Evolutionary conservation across 2,888 invertebrate species (phyloP).

Genomic region (Tyria jacobaeae): DNA sequence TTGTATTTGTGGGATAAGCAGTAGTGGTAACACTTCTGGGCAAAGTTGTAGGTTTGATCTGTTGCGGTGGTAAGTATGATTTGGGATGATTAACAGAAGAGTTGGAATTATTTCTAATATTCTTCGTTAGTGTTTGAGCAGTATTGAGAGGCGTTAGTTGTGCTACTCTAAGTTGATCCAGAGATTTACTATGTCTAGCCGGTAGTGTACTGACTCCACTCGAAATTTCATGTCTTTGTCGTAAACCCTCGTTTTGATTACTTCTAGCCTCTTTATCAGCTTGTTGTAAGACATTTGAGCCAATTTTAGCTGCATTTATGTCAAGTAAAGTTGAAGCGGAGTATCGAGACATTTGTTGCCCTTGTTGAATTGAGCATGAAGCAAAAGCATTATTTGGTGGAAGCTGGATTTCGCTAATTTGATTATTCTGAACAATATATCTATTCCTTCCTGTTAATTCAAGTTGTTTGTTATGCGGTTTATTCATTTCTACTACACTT

Average conservation of each 20-base stretch:
- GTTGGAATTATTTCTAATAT: conserved; percentile 74
- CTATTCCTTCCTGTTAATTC: conserved; percentile 82
- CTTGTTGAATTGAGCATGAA: conserved; percentile 79
- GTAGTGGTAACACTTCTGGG: conserved; percentile 83
- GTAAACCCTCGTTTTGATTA: conserved; percentile 68
- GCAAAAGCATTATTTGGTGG: conserved; percentile 77
- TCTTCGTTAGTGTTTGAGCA: conserved; percentile 70
- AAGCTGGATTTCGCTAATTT: conserved; percentile 83
- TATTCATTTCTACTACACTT: conserved; percentile 74
- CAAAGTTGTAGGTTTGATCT: conserved; percentile 80
- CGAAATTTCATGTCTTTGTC: conserved; percentile 75
- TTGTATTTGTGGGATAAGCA: conserved; percentile 79
- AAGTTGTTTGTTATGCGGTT: conserved; percentile 78
- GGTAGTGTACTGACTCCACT: conserved; percentile 87
- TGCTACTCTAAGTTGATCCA: conserved; percentile 91
- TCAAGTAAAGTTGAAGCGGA: conserved; percentile 87
- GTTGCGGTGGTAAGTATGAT: conserved; percentile 75
- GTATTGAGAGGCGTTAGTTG: conserved; percentile 73
- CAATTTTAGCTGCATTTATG: conserved; percentile 71
- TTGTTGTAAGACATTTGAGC: conserved; percentile 62
- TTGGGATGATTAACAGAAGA: conserved; percentile 81
- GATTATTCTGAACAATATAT: conserved; percentile 84
- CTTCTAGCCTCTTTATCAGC: conserved; percentile 63
- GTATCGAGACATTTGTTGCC: conserved; percentile 85
- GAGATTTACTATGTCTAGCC: conserved; percentile 92